Conservation (phyloP, 2,797 vertebrate genomes). For the Rhinichthys osculus region DNA sequence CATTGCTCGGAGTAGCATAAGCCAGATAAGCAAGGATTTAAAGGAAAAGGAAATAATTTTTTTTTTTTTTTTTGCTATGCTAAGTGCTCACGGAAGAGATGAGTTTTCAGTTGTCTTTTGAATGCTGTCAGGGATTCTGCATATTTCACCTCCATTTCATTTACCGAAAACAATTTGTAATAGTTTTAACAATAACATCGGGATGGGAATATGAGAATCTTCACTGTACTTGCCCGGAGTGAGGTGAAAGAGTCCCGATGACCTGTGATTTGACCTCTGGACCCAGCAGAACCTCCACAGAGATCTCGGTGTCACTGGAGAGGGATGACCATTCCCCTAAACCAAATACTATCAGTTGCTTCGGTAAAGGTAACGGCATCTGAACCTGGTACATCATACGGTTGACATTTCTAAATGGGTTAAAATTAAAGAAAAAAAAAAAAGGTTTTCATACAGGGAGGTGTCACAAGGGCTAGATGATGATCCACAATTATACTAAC, state of each 20-base stretch:
- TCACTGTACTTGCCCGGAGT: conserved; percentile 71
- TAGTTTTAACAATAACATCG: not conserved
- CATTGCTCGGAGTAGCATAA: too few species aligned
- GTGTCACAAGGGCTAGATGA: not conserved
- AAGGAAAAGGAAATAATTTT: too few species aligned
- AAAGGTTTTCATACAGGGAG: not conserved
- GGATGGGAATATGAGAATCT: not conserved
- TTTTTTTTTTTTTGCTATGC: too few species aligned
- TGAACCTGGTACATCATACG: conserved; percentile 81
- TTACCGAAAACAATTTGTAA: too few species aligned
- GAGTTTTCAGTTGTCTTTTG: too few species aligned
- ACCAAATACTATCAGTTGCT: conserved; percentile 84
- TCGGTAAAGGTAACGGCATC: conserved; percentile 84
- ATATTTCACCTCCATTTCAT: too few species aligned
- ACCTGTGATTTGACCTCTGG: conserved; percentile 72
- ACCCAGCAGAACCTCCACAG: conserved; percentile 80
- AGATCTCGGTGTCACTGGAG: conserved; percentile 68
- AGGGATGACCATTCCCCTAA: conserved; percentile 84
- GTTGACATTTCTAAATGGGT: conserved; percentile 76
- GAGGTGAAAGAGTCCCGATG: conserved; percentile 77
- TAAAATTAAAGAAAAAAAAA: not conserved
- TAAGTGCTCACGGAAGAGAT: too few species aligned
- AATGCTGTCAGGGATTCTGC: too few species aligned
- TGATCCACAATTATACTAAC: not conserved
- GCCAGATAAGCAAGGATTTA: too few species aligned